phyloP scores from a whole-genome alignment of 2,888 invertebrate genomes.

The Coenonympha arcania region DNA sequence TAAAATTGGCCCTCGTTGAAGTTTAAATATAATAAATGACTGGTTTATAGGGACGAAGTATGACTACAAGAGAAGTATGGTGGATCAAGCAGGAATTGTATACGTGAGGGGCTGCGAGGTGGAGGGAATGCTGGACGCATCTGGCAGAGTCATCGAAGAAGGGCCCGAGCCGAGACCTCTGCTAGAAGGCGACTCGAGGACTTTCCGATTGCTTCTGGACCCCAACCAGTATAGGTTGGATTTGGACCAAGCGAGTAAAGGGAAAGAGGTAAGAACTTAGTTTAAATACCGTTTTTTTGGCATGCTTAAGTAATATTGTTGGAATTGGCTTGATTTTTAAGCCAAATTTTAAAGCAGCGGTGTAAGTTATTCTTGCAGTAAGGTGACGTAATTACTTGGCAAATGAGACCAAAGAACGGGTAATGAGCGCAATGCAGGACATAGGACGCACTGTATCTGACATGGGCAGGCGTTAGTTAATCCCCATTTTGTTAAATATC shows the following conservation, averaged over 20 bases:
- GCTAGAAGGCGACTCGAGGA: conserved; percentile 90
- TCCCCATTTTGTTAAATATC: too few relatives aligned
- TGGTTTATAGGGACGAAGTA: conserved; percentile 81
- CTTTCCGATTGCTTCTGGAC: conserved; percentile 95
- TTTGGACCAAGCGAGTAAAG: conserved; percentile 86
- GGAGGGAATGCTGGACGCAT: conserved; percentile 97
- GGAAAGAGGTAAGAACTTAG: conserved; percentile 78
- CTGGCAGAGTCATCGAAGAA: conserved; percentile 97
- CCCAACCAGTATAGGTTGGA: conserved; percentile 97
- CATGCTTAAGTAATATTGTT: too few relatives aligned
- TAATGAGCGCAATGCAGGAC: too few relatives aligned
- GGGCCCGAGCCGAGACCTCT: conserved; percentile 92
- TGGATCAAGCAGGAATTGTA: conserved; percentile 92
- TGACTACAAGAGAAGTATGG: conserved; percentile 86
- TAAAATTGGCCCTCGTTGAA: too few relatives aligned
- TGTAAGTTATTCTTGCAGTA: too few relatives aligned
- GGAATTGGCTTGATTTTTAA: too few relatives aligned
- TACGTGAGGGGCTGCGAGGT: conserved; percentile 98
- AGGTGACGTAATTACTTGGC: too few relatives aligned
- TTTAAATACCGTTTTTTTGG: neutral
- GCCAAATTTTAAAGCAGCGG: too few relatives aligned
- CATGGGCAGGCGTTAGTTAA: too few relatives aligned
- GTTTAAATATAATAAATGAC: too few relatives aligned
- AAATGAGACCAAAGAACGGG: too few relatives aligned
- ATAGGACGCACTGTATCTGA: too few relatives aligned